Evolutionary conservation across 2,888 invertebrate species (phyloP).

Genomic region (Thymelicus lineola): DNA sequence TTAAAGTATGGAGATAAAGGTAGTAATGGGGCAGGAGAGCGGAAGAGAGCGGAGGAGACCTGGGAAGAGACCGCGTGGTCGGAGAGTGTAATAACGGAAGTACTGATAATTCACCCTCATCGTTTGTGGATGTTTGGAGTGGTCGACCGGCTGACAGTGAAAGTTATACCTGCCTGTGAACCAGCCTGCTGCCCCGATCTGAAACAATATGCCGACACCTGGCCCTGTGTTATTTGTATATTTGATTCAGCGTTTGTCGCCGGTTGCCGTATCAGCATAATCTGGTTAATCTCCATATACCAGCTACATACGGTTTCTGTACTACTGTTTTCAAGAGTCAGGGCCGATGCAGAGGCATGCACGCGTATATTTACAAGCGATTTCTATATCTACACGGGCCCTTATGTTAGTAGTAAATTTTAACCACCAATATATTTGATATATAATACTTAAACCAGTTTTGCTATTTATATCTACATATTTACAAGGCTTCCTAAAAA

Average conservation of each 20-base stretch:
- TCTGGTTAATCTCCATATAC: constrained; percentile 48
- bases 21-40: constrained; percentile 15
- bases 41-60: constrained; percentile 14
- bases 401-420: constrained; percentile 23
- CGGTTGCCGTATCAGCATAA: constrained; percentile 35
- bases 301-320: constrained; percentile 31
- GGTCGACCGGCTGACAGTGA: constrained; percentile 98
- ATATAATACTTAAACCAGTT: constrained; percentile 36
- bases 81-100: constrained; percentile 44
- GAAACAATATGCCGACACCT: constrained; percentile 86
- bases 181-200: constrained; percentile 97
- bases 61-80: constrained; percentile 19
- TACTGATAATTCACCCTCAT: constrained; percentile 91
- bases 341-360: constrained; percentile 27
- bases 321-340: background rate
- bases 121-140: constrained; percentile 95
- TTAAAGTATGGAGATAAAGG: background rate
- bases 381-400: constrained; percentile 3
- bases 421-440: constrained; percentile 21
- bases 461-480: constrained; percentile 46
- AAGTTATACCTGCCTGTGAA: constrained; percentile 97
- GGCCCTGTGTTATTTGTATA: constrained; percentile 65
- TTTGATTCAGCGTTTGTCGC: constrained; percentile 47
- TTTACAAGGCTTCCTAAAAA: constrained; percentile 64
- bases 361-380: background rate